Percentiles rank a stretch among this genome's conserved stretches.
These are phyloP conservation scores for Melanotaenia duboulayi DNA, from an alignment of 2,113 vertebrate genomes.

Conservation along the genomic window DNA sequence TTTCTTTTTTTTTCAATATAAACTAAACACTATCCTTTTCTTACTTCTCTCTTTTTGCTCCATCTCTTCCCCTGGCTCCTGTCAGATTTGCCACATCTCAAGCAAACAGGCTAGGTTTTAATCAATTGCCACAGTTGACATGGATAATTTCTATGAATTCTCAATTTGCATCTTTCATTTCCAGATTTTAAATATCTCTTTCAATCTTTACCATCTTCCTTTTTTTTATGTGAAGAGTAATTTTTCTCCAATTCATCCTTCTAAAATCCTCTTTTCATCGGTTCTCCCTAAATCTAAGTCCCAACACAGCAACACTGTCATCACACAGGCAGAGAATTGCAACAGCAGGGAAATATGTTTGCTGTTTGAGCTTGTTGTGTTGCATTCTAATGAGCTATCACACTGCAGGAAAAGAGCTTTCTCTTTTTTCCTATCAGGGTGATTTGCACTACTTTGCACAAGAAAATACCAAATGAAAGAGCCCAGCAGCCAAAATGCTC, in stretches of 20 bases:
- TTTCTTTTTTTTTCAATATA: conserved; percentile 14
- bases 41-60: conserved; percentile 2
- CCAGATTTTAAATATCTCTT: conserved; percentile 32
- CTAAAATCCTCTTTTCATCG: conserved; percentile 51
- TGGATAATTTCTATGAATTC: conserved; percentile 5
- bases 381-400: conserved; percentile 80
- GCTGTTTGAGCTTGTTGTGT: conserved; percentile 74
- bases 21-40: conserved; percentile 5
- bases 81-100: conserved; percentile 20
- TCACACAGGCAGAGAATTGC: conserved; percentile 66
- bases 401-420: conserved; percentile 60
- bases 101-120: conserved; percentile 25
- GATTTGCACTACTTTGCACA: conserved; percentile 67
- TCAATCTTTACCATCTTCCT: conserved; percentile 17
- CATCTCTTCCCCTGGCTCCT: conserved; percentile 13
- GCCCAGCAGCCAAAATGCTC: conserved; percentile 62
- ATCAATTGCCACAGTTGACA: conserved; percentile 39
- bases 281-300: conserved; percentile 58
- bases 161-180: conserved; percentile 11
- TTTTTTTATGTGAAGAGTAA: conserved; percentile 46
- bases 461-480: conserved; percentile 71
- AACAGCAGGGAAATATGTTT: conserved; percentile 80
- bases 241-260: conserved; percentile 22
- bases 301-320: conserved; percentile 70
- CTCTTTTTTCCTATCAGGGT: conserved; percentile 64